Evolutionary conservation across 2,888 invertebrate genomes (phyloP).

Genomic region (Saturnia pavonia): DNA sequence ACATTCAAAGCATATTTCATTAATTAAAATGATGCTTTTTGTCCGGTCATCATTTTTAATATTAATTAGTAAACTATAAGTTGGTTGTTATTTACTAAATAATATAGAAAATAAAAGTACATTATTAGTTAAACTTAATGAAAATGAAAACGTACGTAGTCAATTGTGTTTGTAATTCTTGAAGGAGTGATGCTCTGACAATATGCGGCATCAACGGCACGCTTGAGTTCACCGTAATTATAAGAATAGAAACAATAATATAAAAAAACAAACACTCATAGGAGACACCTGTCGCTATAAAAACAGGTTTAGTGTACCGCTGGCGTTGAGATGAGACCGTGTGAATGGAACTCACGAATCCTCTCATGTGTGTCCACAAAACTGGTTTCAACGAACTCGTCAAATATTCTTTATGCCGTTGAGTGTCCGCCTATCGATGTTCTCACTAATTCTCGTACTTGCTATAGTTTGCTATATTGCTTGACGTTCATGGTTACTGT

Average conservation of each 20-base stretch:
- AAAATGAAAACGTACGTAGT: slow-evolving; percentile 25
- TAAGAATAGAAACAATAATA: slow-evolving; percentile 41
- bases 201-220: slow-evolving; percentile 35
- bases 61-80: not conserved
- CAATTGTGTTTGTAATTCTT: slow-evolving; percentile 10
- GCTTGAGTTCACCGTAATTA: slow-evolving; percentile 49
- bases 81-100: not conserved
- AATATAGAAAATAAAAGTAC: not conserved
- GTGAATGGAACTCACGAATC: slow-evolving; percentile 68
- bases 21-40: not conserved
- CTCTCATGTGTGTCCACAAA: slow-evolving; percentile 58
- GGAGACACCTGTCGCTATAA: slow-evolving; percentile 68
- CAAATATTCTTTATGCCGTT: not conserved
- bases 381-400: slow-evolving; percentile 49
- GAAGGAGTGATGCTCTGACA: slow-evolving; percentile 8
- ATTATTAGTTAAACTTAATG: slow-evolving; percentile 20
- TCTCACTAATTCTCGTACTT: not conserved
- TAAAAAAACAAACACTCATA: slow-evolving; percentile 42
- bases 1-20: not conserved
- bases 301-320: slow-evolving; percentile 62
- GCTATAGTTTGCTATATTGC: too few species aligned
- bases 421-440: too few species aligned
- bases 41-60: not conserved
- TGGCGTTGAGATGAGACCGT: slow-evolving; percentile 52
- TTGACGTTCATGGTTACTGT: too few species aligned